These are phyloP conservation scores for Pionites leucogaster DNA, from an alignment of 2,113 vertebrate genomes.

Conservation along the genomic window DNA sequence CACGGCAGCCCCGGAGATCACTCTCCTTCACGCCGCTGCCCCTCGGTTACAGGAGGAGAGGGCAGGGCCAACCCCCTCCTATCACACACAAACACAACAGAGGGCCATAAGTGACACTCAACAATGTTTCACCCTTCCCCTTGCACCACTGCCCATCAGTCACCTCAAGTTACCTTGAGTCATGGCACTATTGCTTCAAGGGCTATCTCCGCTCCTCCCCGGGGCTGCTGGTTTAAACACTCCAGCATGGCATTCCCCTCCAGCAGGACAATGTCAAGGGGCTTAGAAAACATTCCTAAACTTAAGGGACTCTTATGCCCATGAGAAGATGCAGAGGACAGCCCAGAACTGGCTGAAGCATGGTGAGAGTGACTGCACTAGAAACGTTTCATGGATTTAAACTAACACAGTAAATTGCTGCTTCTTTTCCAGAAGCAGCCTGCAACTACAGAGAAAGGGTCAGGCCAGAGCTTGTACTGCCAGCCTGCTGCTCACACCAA, in stretches of 20 bases:
- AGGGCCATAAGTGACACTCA: background rate
- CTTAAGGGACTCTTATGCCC: background rate
- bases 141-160: background rate
- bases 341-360: background rate
- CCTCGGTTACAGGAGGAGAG: background rate
- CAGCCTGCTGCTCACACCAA: background rate
- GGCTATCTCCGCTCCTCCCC: background rate
- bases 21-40: too few relatives aligned
- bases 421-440: background rate
- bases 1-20: background rate
- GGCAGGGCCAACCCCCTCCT: too few relatives aligned
- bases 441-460: background rate
- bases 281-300: background rate
- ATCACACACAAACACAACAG: background rate
- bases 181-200: background rate
- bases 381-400: background rate
- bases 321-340: background rate
- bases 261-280: background rate
- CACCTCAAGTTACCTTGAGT: background rate
- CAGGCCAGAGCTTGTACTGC: background rate
- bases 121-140: too few relatives aligned
- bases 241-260: fast-evolving
- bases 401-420: background rate
- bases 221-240: background rate
- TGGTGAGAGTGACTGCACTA: fast-evolving